Evolutionary conservation across 2,113 vertebrate genomes (phyloP).

Genomic region (Pimephales promelas): DNA sequence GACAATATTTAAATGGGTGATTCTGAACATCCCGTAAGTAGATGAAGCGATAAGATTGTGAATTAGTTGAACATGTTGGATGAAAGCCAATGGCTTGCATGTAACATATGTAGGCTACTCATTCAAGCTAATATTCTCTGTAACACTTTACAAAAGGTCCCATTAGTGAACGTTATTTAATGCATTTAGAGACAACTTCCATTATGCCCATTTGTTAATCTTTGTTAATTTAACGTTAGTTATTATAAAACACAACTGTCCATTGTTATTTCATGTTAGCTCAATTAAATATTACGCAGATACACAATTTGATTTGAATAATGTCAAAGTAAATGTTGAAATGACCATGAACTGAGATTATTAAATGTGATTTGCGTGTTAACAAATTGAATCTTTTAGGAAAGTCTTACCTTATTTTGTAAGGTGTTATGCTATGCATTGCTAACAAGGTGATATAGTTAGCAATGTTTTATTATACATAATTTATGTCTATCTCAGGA

Average conservation of each 20-base stretch:
- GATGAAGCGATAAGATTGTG: not conserved
- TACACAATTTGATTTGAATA: not conserved
- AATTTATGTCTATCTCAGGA: not conserved
- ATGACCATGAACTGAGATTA: not conserved
- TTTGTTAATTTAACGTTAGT: not conserved
- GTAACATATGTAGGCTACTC: not conserved
- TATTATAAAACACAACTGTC: not conserved
- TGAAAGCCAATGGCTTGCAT: not conserved
- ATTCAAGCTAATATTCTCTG: not conserved
- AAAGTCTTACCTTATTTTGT: not conserved
- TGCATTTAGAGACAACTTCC: not conserved
- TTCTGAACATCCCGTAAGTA: constrained; percentile 71
- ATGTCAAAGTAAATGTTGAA: not conserved
- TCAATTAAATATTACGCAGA: not conserved
- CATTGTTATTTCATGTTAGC: not conserved
- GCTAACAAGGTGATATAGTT: not conserved
- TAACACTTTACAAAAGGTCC: not conserved
- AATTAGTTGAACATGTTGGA: not conserved
- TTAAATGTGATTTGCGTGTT: not conserved
- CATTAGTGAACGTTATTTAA: not conserved
- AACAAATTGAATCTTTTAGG: not conserved
- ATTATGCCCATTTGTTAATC: not conserved
- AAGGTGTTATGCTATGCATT: not conserved
- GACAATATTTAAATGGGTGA: constrained; percentile 66
- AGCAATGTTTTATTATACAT: not conserved